Evolutionary conservation across 2,888 invertebrate genomes (phyloP).

Genomic region (Danaus chrysippus): DNA sequence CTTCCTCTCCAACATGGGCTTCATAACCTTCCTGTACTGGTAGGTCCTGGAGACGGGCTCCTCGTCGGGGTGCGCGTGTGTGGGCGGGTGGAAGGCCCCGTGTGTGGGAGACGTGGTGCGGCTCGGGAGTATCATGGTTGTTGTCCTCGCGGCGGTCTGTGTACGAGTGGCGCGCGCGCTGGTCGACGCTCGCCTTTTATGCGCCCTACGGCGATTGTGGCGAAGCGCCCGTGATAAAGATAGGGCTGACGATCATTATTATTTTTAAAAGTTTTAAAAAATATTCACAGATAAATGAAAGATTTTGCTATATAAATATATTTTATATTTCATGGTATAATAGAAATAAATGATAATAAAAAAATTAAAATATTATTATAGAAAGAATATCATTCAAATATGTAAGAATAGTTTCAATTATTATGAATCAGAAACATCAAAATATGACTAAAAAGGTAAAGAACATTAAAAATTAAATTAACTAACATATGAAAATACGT

Average conservation of each 20-base stretch:
- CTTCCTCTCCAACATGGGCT: constrained; percentile 93
- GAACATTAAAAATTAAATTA: too few species aligned
- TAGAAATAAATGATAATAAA: too few species aligned
- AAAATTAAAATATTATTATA: too few species aligned
- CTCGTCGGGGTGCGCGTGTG: constrained; percentile 64
- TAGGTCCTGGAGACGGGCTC: constrained; percentile 91
- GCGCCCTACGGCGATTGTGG: constrained; percentile 76
- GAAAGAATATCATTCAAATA: too few species aligned
- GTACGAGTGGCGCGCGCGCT: constrained; percentile 75
- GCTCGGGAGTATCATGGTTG: constrained; percentile 71
- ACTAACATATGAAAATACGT: too few species aligned
- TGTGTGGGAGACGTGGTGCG: constrained; percentile 74
- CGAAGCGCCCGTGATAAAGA: constrained; percentile 76
- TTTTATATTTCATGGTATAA: too few species aligned
- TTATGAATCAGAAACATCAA: too few species aligned
- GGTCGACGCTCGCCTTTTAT: constrained; percentile 63
- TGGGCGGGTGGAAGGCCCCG: constrained; percentile 74
- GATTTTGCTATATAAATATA: background rate
- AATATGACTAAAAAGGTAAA: too few species aligned
- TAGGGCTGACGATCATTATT: constrained; percentile 58
- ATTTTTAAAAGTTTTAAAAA: constrained; percentile 3
- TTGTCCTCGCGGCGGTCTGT: constrained; percentile 68
- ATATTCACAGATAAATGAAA: background rate
- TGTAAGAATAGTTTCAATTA: too few species aligned
- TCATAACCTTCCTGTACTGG: constrained; percentile 96